These are phyloP conservation scores for Parnassius mnemosyne DNA, from an alignment of 2,888 invertebrate genomes.

Conservation along the genomic window DNA sequence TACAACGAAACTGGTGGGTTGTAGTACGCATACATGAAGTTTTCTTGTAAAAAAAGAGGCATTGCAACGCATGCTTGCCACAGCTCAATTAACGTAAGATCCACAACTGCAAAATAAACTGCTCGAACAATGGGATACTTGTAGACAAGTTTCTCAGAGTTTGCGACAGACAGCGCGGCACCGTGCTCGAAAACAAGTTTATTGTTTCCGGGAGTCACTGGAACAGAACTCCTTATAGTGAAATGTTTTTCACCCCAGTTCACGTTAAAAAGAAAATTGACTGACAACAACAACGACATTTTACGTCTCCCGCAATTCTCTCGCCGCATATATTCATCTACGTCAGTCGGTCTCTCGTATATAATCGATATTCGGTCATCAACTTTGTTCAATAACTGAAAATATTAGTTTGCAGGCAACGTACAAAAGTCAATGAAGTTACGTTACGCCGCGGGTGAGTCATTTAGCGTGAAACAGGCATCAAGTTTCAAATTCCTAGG, in stretches of 20 bases:
- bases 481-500: conserved; percentile 41
- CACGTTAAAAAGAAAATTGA: conserved; percentile 20
- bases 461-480: conserved; percentile 25
- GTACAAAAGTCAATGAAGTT: conserved; percentile 27
- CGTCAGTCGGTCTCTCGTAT: background rate
- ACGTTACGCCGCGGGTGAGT: conserved; percentile 30
- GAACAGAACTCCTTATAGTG: conserved; percentile 21
- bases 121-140: conserved; percentile 19
- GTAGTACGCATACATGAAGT: background rate
- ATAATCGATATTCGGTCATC: conserved; percentile 11
- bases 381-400: conserved; percentile 7
- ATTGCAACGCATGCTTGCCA: too few species aligned
- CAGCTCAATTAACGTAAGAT: too few species aligned
- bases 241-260: conserved; percentile 24
- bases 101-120: conserved; percentile 4
- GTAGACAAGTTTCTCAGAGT: conserved; percentile 18
- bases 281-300: background rate
- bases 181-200: conserved; percentile 27
- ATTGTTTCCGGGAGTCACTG: conserved; percentile 22
- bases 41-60: background rate
- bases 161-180: conserved; percentile 33
- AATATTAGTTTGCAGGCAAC: conserved; percentile 15
- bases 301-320: background rate
- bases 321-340: background rate
- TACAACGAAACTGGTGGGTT: too few species aligned